Percentiles rank a stretch among this genome's conserved stretches.
Conservation (phyloP, 2,113 vertebrate genomes). For the Hypocryptadius cinnamomeus region DNA sequence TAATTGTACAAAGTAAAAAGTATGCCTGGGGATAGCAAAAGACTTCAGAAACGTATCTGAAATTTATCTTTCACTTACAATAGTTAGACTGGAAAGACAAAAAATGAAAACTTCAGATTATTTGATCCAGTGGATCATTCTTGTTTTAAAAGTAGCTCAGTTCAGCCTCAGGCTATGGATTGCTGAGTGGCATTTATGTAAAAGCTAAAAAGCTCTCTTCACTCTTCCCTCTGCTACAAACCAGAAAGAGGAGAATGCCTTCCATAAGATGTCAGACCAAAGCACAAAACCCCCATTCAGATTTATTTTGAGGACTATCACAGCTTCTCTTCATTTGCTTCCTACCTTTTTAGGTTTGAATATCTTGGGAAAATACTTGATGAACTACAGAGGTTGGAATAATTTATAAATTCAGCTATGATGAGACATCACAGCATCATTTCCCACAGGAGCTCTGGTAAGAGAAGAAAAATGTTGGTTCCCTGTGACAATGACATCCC, state of each 20-base stretch:
- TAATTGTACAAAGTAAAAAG: background rate
- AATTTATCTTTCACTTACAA: background rate
- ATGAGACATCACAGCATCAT: background rate
- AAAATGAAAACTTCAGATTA: background rate
- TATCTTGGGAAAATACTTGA: background rate
- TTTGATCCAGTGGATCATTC: background rate
- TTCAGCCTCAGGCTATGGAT: background rate
- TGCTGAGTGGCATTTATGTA: background rate
- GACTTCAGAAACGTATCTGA: background rate
- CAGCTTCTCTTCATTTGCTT: background rate
- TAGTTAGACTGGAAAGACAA: background rate
- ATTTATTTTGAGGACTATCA: background rate
- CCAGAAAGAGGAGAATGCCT: background rate
- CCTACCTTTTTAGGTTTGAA: background rate
- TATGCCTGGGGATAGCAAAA: background rate
- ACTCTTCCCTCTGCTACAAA: background rate
- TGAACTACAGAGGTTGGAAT: rapidly evolving
- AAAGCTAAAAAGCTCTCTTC: background rate
- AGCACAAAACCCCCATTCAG: background rate
- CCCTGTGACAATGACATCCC: background rate
- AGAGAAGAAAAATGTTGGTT: background rate
- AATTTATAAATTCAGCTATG: background rate
- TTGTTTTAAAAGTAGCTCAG: background rate
- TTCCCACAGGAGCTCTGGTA: background rate
- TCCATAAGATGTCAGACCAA: background rate